Evolutionary conservation across 2,888 invertebrate genomes (phyloP).

Genomic region (Dysmachus trigonus): DNA sequence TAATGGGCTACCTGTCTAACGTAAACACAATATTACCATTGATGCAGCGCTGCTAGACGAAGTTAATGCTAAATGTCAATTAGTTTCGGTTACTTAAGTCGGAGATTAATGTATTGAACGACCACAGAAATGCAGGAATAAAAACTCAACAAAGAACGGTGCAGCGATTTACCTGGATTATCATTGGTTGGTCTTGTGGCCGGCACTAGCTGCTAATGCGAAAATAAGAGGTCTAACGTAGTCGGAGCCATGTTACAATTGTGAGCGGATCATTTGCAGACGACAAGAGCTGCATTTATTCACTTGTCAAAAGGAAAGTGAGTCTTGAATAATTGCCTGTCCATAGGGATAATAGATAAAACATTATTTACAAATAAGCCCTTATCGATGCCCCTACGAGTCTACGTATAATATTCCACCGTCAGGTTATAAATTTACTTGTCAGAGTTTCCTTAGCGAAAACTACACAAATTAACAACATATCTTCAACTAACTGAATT

Average conservation of each 20-base stretch:
- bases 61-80: conserved; percentile 35
- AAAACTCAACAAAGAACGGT: background rate
- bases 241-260: background rate
- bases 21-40: conserved; percentile 26
- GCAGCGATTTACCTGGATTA: background rate
- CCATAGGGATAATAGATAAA: background rate
- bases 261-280: background rate
- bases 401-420: background rate
- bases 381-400: background rate
- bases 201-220: background rate
- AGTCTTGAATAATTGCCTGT: background rate
- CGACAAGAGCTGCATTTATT: background rate
- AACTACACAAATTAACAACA: conserved; percentile 2
- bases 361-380: background rate
- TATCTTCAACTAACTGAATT: conserved; percentile 4
- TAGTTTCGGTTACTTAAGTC: conserved; percentile 38
- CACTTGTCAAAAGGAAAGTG: background rate
- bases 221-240: background rate
- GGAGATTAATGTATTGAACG: conserved; percentile 15
- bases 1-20: conserved; percentile 11
- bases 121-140: conserved; percentile 13
- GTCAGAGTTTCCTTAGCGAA: background rate
- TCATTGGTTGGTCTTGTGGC: background rate
- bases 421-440: conserved; percentile 19
- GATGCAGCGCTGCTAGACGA: background rate